phyloP scores from a whole-genome alignment of 2,113 vertebrate species.

The Papio anubis region DNA sequence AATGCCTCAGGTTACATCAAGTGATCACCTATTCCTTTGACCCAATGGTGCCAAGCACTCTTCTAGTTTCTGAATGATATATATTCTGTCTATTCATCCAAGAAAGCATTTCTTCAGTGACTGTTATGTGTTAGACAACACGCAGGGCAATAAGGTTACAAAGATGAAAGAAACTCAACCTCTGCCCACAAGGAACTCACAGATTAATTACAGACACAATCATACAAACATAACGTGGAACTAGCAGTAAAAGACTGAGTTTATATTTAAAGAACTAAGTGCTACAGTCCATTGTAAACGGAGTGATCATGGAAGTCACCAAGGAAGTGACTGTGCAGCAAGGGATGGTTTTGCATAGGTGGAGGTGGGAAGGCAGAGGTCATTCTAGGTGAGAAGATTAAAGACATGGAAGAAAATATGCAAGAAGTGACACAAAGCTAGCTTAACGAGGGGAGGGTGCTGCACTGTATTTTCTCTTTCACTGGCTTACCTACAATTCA shows the following conservation, averaged over 20 bases:
- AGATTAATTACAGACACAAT: background rate
- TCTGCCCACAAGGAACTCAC: background rate
- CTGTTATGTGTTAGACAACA: background rate
- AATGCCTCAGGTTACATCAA: background rate
- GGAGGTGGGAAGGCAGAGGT: background rate
- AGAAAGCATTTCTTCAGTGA: background rate
- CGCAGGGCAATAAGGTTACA: background rate
- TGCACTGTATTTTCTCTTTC: background rate
- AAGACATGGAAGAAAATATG: background rate
- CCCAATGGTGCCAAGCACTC: background rate
- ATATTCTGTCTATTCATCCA: background rate
- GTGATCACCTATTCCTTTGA: background rate
- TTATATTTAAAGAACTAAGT: background rate
- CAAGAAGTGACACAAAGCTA: background rate
- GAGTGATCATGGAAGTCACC: background rate
- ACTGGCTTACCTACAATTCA: background rate
- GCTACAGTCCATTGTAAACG: background rate
- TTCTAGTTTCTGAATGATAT: background rate
- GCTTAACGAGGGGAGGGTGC: too few species aligned
- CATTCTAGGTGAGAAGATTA: background rate
- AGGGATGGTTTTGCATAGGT: background rate
- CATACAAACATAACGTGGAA: background rate
- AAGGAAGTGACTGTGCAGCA: background rate
- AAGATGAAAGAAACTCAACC: background rate
- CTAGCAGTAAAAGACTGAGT: background rate